A percentile compares a stretch with the other conserved stretches of the same genome.
phyloP scores from a whole-genome alignment of 2,797 vertebrate genomes.

The Carduelis carduelis region DNA sequence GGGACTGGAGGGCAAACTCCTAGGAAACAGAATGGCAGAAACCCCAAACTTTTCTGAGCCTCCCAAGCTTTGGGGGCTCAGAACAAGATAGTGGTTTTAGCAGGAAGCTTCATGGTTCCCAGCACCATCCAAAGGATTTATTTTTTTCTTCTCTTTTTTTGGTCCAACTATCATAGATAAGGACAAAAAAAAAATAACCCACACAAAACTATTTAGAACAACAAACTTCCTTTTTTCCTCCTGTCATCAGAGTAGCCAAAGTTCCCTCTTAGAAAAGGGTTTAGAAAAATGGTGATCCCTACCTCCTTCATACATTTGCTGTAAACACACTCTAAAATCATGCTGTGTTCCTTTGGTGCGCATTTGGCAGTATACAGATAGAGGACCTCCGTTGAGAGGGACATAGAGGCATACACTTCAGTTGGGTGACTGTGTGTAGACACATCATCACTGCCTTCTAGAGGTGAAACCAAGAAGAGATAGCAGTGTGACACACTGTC shows the following conservation, averaged over 20 bases:
- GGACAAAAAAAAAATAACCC: too few relatives aligned
- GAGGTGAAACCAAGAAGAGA: constrained; percentile 49
- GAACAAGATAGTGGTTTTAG: background rate
- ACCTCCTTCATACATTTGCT: background rate
- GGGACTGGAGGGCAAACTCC: background rate
- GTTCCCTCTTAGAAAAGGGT: background rate
- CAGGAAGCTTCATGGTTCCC: background rate
- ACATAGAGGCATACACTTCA: background rate
- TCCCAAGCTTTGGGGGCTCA: background rate
- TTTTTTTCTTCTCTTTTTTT: background rate
- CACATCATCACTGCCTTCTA: constrained; percentile 57
- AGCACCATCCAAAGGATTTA: background rate
- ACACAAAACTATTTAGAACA: background rate
- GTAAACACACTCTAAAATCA: background rate
- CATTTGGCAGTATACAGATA: background rate
- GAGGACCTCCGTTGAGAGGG: background rate
- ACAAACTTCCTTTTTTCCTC: background rate
- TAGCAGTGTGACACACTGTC: constrained; percentile 36
- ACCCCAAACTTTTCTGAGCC: background rate
- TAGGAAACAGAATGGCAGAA: background rate
- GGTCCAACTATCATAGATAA: background rate
- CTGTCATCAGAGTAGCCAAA: background rate
- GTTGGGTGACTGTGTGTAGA: background rate
- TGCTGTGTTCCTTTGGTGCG: background rate
- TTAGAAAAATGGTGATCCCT: background rate